Conservation (phyloP, 2,797 vertebrate genomes). For the Oreonectes daqikongensis region DNA sequence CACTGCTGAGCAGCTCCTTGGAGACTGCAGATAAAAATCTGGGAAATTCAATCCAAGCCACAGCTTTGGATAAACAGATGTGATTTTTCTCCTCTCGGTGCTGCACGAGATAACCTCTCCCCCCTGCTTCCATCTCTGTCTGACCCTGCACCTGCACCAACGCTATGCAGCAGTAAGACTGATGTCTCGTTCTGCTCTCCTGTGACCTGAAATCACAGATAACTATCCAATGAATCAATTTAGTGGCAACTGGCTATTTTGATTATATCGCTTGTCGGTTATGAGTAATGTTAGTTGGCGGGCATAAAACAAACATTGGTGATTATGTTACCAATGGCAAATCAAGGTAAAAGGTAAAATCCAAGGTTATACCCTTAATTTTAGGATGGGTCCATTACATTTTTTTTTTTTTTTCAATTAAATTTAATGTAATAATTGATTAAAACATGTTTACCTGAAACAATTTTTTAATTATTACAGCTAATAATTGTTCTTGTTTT, state of each 20-base stretch:
- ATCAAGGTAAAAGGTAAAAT: background rate
- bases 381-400: background rate
- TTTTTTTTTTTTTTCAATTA: too few relatives aligned
- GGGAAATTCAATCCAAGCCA: constrained; percentile 80
- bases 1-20: constrained; percentile 54
- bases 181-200: constrained; percentile 53
- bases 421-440: too few relatives aligned
- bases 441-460: too few relatives aligned
- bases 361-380: constrained; percentile 9
- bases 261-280: constrained; percentile 34
- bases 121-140: constrained; percentile 52
- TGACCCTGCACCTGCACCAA: constrained; percentile 76
- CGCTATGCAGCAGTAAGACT: constrained; percentile 52
- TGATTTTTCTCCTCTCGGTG: constrained; percentile 67
- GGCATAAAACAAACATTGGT: background rate
- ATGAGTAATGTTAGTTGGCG: background rate
- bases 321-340: background rate
- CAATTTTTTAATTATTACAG: too few relatives aligned
- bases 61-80: constrained; percentile 82
- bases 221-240: constrained; percentile 59
- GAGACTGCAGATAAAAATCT: constrained; percentile 76
- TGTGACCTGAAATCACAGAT: constrained; percentile 55
- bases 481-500: background rate
- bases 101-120: constrained; percentile 78
- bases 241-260: constrained; percentile 28